These are phyloP conservation scores for Glossosoma conforme DNA, from an alignment of 1,140 invertebrate species.

Conservation along the genomic window DNA sequence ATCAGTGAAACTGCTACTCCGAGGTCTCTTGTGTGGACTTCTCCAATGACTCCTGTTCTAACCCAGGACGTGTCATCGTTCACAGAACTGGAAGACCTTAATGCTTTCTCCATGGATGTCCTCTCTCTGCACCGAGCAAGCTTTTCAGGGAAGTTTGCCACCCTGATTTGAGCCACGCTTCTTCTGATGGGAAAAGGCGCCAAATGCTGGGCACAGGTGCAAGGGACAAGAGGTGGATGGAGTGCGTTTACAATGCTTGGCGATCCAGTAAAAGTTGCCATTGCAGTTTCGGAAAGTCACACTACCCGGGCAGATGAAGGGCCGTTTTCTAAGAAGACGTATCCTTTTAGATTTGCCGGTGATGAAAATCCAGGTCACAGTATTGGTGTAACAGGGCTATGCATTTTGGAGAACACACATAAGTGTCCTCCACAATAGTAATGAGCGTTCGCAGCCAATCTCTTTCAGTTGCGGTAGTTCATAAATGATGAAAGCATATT, in stretches of 20 bases:
- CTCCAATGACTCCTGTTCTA: too few relatives aligned
- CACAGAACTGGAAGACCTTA: constrained; percentile 60
- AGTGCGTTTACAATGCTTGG: constrained; percentile 13
- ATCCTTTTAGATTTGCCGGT: constrained; percentile 41
- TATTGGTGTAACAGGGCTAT: constrained; percentile 65
- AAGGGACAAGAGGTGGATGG: constrained; percentile 12
- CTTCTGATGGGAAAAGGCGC: too few relatives aligned
- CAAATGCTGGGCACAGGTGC: too few relatives aligned
- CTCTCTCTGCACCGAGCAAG: too few relatives aligned
- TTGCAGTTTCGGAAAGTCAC: constrained; percentile 19
- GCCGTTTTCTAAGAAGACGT: constrained; percentile 15
- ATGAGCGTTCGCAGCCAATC: constrained; percentile 58
- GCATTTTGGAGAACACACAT: constrained; percentile 70
- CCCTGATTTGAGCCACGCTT: too few relatives aligned
- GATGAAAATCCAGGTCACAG: constrained; percentile 67
- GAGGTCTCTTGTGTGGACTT: too few relatives aligned
- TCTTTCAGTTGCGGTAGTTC: constrained; percentile 53
- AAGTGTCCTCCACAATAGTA: constrained; percentile 60
- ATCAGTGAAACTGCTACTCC: too few relatives aligned
- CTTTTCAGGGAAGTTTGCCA: too few relatives aligned
- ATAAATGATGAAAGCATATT: constrained; percentile 68
- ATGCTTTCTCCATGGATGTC: too few relatives aligned
- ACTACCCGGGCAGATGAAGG: constrained; percentile 12
- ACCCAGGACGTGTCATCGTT: too few relatives aligned
- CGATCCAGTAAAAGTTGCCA: constrained; percentile 17